Evolutionary conservation across 2,797 vertebrate species (phyloP).

Genomic region (Helarctos malayanus): DNA sequence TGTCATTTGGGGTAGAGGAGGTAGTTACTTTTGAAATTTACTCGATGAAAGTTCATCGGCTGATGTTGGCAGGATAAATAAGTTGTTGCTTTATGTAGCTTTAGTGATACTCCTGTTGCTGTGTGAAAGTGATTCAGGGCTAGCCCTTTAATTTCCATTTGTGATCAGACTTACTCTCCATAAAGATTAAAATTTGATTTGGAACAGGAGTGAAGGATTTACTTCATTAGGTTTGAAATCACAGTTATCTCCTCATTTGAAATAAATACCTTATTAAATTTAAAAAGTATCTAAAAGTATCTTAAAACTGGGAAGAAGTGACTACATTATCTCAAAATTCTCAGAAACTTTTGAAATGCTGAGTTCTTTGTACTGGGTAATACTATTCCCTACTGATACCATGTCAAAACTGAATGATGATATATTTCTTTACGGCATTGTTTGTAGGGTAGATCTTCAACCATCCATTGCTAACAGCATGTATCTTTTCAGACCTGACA

Average conservation of each 20-base stretch:
- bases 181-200: not conserved
- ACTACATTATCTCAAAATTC: not conserved
- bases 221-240: conserved; percentile 9
- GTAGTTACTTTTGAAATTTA: conserved; percentile 28
- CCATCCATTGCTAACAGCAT: not conserved
- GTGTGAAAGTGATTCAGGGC: not conserved
- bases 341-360: not conserved
- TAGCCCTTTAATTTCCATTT: not conserved
- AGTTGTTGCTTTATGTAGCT: not conserved
- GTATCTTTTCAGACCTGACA: conserved; percentile 1
- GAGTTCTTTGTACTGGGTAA: not conserved
- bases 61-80: not conserved
- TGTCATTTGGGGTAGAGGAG: not conserved
- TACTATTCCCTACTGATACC: not conserved
- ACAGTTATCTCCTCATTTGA: conserved; percentile 1
- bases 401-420: not conserved
- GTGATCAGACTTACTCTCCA: not conserved
- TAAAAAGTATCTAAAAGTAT: not conserved
- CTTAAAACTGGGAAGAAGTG: not conserved
- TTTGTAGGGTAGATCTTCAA: not conserved
- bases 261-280: not conserved
- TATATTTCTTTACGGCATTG: not conserved
- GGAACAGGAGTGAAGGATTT: not conserved
- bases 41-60: not conserved
- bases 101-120: not conserved